Evolutionary conservation across 2,888 invertebrate species (phyloP), one percentile per base, ranked within the genome.

Genomic region (Tholera decimalis): DNA sequence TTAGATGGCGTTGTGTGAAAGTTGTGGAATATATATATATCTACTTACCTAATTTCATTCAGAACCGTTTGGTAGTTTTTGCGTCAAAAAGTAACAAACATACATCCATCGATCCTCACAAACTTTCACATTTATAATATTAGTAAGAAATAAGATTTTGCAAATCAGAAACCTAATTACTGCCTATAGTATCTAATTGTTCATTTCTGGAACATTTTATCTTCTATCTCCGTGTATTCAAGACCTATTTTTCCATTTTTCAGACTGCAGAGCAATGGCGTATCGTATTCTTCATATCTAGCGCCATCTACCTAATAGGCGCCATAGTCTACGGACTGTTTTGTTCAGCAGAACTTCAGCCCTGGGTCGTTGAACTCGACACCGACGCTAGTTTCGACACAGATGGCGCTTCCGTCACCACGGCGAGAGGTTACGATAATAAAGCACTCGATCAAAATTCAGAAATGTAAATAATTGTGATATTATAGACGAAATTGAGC

Each of bases 281-380:
- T 73, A 93, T 97, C 35, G 98, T 99, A 9, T 99, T 99, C 92
- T 98, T 98, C 92, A 97, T 98, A 83, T 97, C 98, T 0, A 97
- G 98, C 79, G 96, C 96, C 62, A 96, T 99, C 84, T 99, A 99
- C 87, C 93, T 98, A 0, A 77, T 97, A n/a, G 99, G 99, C 0
- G 98, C 98, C 28, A 88, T 98, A 51, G 92, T 98, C n/a, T 99
- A 98, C 90, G 98, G 97, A 60, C 80, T 97, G 1, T 97, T 98
- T 88, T 94, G 93, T 41, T 98, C 98, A 0, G 99, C 98, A 1
- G 97, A 98, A 77, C 92, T 96, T 4, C 98, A 99, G 87, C 96
- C 97, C 1, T 99, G 99, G 99, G 98, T 98, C 3, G 85, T 94
- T 0, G 96, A 96, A 28, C 70, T 85, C 0, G 91, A 91, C 11